These are phyloP conservation scores for Emydocephalus ijimae DNA, from an alignment of 2,113 vertebrate species.

Conservation along the genomic window DNA sequence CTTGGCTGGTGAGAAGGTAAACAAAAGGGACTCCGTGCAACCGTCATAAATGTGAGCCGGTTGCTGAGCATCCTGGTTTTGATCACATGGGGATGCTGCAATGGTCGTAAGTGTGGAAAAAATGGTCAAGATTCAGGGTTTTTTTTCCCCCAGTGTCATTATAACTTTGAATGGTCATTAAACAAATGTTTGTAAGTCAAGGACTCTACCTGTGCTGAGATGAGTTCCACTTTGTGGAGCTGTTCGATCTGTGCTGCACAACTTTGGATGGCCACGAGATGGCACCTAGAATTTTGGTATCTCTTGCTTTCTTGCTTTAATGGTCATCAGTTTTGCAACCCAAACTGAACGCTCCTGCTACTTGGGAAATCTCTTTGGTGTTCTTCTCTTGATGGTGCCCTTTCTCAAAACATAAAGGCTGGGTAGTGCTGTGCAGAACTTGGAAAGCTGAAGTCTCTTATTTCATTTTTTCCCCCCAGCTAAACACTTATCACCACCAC, in stretches of 20 bases:
- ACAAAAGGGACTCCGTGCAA: background rate
- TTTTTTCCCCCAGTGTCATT: background rate
- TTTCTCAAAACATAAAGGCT: background rate
- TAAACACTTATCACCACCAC: accelerated
- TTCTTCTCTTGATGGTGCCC: background rate
- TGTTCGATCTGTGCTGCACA: background rate
- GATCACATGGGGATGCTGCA: background rate
- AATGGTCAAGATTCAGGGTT: background rate
- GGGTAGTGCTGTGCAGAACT: background rate
- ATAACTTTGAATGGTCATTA: background rate
- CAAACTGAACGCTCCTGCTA: background rate
- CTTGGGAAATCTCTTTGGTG: background rate
- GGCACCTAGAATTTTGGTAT: background rate
- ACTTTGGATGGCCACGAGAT: background rate
- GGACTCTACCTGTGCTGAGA: background rate
- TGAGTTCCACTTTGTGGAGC: background rate
- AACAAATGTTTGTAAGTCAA: background rate
- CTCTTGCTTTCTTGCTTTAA: background rate
- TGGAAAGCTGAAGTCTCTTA: background rate
- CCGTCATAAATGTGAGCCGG: background rate
- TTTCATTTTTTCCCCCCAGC: background rate
- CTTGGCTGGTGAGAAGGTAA: background rate
- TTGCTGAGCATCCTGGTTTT: background rate
- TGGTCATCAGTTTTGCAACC: background rate
- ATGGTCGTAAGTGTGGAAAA: background rate